Base-by-base conservation (phyloP, 2,888 invertebrate species). In the Celastrina argiolus region DNA sequence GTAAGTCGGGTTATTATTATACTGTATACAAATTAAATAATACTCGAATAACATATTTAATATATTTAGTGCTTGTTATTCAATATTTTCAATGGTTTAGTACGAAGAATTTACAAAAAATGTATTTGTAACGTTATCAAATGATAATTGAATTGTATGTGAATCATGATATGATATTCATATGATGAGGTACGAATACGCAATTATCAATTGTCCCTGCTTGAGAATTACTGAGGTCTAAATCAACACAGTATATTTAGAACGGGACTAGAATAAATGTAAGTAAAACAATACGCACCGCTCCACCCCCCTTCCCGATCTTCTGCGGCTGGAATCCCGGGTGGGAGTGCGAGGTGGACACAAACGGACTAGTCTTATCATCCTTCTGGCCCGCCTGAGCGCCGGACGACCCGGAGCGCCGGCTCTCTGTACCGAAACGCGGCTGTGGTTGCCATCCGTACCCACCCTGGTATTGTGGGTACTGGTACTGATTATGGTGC, bases 251-350 rank as follows among this genome's bases (percentile, higher is more conserved):
- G 8, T 26, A 22, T 14, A 2, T 28, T 26, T 26, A 12, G 8
- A 1, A 5, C 4, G 26, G 22, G 8, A 28, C 28, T 28, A 28
- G 22, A 56, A 26, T 28, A 56, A 56, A 14, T 28, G 12, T 41
- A 41, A 28, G 2, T 14, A 18, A 63, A 68, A 45, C 34, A 36
- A 65, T 56, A 87, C 92, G 91, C 76, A 93, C 93, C 78, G 85
- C 88, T 68, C 88, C 82, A 66, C 92, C 87, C 1, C 93, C 93
- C 82, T 97, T 97, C 64, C 97, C 97, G 72, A 97, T 94, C 92
- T 98, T 98, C 83, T 98, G 97, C 12, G 98, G 98, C 73, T 96
- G 95, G 87, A 98, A 98, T 68, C 95, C 95, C 45, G 98, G 96
- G 90, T 98, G 97, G 56, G 97, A 97, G 92, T 97, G 97, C 72